Base-by-base conservation (phyloP, 2,888 invertebrate species). In the Cataglyphis cursor region DNA sequence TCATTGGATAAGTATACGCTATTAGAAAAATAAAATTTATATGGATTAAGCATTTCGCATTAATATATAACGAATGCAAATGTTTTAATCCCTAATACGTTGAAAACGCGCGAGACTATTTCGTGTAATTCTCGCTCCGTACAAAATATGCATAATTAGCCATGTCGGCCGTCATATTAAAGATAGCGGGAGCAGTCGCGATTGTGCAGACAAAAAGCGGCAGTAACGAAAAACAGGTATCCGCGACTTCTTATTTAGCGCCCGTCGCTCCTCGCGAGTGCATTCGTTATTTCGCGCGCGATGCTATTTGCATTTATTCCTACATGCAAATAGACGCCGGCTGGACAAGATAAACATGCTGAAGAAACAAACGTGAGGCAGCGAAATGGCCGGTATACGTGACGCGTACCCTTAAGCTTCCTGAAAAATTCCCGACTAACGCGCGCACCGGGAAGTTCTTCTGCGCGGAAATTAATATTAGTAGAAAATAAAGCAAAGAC, bases 381-480 rank as follows among this genome's bases (percentile, higher is more conserved):
- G 64, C 54, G 65, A 80, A 57, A 54, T 62, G 61, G 51, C 54
- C 68, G 68, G 76, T 6, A 80, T 59, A 80, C 78, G 64, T 81
- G 81, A 76, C 61, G 80, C 74, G 78, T 80, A 62, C 35, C 62
- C 78, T 28, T 51, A 48, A 76, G 81, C 38, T 44, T n/a, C 48
- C 38, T 62, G 78, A 81, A 73, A 81, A 76, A 62, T 73, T 61
- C 81, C 21, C 62, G 41, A 35, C 72, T 12, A 24, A 62, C 81
- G 78, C 76, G 28, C 76, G 38, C 35, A 76, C 76, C 80, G 78
- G 51, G 28, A 81, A 80, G 78, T 80, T 72, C 78, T 72, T 78
- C 72, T 72, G 78, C 78, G 59, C 78, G 72, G 78, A 80, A 80
- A 80, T 80, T 80, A 80, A 80, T 80, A 80, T 80, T 80, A 80